Evolutionary conservation across 2,797 vertebrate genomes (phyloP), one percentile per base, ranked within the genome.

Genomic region (Peromyscus aztecus): DNA sequence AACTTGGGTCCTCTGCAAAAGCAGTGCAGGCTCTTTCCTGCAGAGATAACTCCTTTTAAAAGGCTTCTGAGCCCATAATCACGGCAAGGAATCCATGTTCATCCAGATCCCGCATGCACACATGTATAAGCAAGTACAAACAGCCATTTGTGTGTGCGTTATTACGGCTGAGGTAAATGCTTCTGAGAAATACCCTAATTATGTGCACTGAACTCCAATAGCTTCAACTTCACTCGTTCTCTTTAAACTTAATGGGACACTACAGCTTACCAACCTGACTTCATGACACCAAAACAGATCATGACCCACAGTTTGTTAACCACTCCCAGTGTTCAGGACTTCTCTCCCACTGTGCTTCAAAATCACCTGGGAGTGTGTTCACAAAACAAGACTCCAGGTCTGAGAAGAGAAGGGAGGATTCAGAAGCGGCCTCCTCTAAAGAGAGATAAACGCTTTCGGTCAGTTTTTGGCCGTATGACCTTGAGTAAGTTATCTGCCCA

Each of bases 111-210:
- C 43, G 8, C 29, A 8, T 17, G 83, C 1, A 11, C 27, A 75
- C 6, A 34, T 19, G 49, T 24, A n/a, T 6, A 37, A 71, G 23
- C 11, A 1, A 24, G 63, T 31, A 61, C 37, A 61, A 4, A 10
- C 43, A 78, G 9, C 2, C 4, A 8, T 40, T 34, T 46, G 43
- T 86, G 85, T 92, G 43, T 80, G 16, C 12, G 3, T 43, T 59
- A 76, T 91, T 90, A 40, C 46, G 49, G 43, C 31, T 49, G 57
- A 86, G 78, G 67, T 27, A 78, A 96, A 84, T 34, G 2, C 3
- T 89, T 89, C 91, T 43, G 81, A 94, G 91, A 94, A 93, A 80
- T 78, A 91, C 4, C 40, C 3, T 92, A 37, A 73, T 16, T 65
- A n/a, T 2, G 8, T 23, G 5, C 12, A 17, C 75, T 52, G 1